Base-by-base conservation (phyloP, 2,888 invertebrate genomes). In the Brachylomia viminalis region DNA sequence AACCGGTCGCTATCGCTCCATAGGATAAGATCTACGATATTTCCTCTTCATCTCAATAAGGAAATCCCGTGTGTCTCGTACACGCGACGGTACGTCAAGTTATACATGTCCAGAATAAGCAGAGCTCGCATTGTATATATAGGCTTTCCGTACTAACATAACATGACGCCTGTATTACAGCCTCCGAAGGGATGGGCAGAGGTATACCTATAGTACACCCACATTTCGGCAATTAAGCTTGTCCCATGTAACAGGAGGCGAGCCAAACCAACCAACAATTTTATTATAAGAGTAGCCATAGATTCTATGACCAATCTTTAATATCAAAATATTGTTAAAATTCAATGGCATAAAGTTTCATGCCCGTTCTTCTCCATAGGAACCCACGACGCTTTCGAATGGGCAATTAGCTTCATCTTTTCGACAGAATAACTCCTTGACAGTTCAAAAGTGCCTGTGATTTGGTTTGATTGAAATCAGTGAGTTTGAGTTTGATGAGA, bases 31-130 rank as follows among this genome's bases (percentile, higher is more conserved):
- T 75, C 38, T 45, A 59, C 27, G 23, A 83, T 71, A 77, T 85
- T 85, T 83, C 85, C 76, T 82, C 71, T 56, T 54, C 49, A 15
- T 30, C 76, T 77, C 45, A 33, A 65, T 81, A 83, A 83, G 85
- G 85, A 83, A 83, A 85, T 85, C 73, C 76, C 64, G 70, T 54
- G 27, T 15, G 38, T 23, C 58, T 75, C 30, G 56, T 59, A 52
- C 27, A 27, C 6, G 17, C 8, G 10, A 27, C 42, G 15, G 49
- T 10, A 42, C 20, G 17, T 11, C 30, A 30, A 30, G 38, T 15
- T 56, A 17, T 27, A 17, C 4, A 15, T 47, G 4, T 11, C 38
- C 23, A 77, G 38, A 56, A 47, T 47, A 47, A 30, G 7, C 7
- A 38, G 77, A 30, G n/a, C 27, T 52, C 5, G 11, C 17, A 11